Conservation (phyloP, 2,888 invertebrate genomes). For the Leucophenga montana region DNA sequence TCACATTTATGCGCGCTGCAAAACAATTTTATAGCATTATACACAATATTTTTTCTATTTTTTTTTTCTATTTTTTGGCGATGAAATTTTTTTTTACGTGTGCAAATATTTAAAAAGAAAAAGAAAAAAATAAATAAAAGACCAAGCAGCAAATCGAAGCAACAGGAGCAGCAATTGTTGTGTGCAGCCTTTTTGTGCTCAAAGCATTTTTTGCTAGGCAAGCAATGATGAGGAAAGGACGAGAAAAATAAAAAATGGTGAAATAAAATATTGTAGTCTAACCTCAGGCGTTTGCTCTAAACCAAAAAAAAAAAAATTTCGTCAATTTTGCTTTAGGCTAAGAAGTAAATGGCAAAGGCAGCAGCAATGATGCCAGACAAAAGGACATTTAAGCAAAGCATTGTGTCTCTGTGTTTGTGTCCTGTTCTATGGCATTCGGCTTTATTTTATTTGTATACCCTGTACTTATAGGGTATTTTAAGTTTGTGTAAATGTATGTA, state of each 20-base stretch:
- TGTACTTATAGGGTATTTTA: too few species aligned
- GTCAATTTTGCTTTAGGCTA: conserved; percentile 47
- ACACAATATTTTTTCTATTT: background rate
- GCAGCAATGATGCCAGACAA: background rate
- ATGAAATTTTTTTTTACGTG: conserved; percentile 34
- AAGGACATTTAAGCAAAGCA: background rate
- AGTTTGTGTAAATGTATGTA: too few species aligned
- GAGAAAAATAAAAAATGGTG: background rate
- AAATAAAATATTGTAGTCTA: conserved; percentile 14
- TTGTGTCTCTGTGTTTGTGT: conserved; percentile 2
- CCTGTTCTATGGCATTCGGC: conserved; percentile 12
- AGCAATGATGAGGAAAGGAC: background rate
- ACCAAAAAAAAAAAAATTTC: conserved; percentile 53
- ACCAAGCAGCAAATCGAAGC: conserved; percentile 37
- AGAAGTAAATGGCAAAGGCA: background rate
- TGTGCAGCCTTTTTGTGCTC: conserved; percentile 25
- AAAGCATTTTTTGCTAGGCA: too few species aligned
- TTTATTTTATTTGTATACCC: background rate
- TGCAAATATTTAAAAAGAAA: conserved; percentile 25
- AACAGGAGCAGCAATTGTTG: conserved; percentile 29
- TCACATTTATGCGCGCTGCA: conserved; percentile 20
- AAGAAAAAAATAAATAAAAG: conserved; percentile 19
- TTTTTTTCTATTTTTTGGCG: background rate
- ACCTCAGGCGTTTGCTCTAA: conserved; percentile 43
- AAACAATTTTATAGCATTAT: conserved; percentile 23